Evolutionary conservation across 2,797 vertebrate genomes (phyloP).

Genomic region (Tangara arthus): DNA sequence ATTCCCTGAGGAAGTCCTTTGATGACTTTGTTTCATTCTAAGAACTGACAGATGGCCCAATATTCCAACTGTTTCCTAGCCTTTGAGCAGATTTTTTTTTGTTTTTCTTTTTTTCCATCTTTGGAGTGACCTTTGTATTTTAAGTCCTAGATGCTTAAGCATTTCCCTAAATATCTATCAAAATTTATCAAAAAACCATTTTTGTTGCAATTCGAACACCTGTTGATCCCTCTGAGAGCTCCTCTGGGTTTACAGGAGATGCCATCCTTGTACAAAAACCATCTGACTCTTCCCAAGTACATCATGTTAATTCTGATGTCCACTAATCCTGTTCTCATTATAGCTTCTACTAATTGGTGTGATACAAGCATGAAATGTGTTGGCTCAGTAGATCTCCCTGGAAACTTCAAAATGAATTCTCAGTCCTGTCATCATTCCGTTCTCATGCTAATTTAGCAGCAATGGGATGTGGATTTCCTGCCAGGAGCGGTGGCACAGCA

Average conservation of each 20-base stretch:
- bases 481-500: neutral
- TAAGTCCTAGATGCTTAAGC: neutral
- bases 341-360: neutral
- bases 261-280: neutral
- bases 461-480: neutral
- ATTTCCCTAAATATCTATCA: neutral
- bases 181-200: neutral
- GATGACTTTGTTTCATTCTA: neutral
- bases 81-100: neutral
- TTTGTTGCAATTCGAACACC: neutral
- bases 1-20: neutral
- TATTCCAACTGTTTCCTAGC: neutral
- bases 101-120: neutral
- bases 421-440: neutral
- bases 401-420: neutral
- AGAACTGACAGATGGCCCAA: neutral
- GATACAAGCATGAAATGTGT: neutral
- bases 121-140: fast-evolving
- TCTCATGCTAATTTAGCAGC: neutral
- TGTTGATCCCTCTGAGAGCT: neutral
- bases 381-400: neutral
- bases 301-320: neutral
- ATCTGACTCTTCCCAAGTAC: neutral
- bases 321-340: neutral
- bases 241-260: neutral